Base-by-base conservation (phyloP, 2,797 vertebrate species). In the Acanthurus leucopareius region DNA sequence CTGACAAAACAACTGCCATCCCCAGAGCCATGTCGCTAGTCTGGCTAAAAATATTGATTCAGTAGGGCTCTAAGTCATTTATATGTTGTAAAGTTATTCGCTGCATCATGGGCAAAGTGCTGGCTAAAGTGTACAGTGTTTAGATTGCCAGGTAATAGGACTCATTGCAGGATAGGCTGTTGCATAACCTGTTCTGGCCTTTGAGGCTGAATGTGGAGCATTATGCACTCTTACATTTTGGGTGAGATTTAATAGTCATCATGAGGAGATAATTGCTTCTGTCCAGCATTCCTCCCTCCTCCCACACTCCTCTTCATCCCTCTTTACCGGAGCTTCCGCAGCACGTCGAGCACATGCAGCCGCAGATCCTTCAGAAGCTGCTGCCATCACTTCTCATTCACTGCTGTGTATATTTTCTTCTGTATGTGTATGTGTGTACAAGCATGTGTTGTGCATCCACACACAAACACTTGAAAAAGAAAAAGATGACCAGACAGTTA, bases 311-410 rank as follows among this genome's bases (percentile, higher is more conserved):
- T 52, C 73, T 62, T 83, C 79, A 81, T 75, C 61, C 70, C 40
- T 73, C 65, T 86, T 80, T 57, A 83, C 60, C 72, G 80, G 71
- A 62, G 80, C 80, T 70, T 78, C 72, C 48, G 71, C 78, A 53
- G 72, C 77, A 49, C 47, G 45, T 77, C n/a, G 51, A 90, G 88
- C 61, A 83, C 86, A 85, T 83, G 80, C 86, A 88, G 90, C 84
- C 69, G 60, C 69, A 75, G 79, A 86, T 73, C 80, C 87, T 84
- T 88, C 80, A 88, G 58, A 82, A 80, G 32, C 32, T 35, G 32
- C 32, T 35, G 79, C 69, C 73, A 69, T 79, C 86, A 75, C 58
- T 44, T 61, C 45, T 75, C 65, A 73, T 82, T 80, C 49, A 79
- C 72, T 73, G 53, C 65, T 65, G 68, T n/a, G 60, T 38, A 57